A percentile compares a stretch with the other conserved stretches of the same genome.
phyloP scores from a whole-genome alignment of 2,888 invertebrate genomes.

The Orthosia incerta region DNA sequence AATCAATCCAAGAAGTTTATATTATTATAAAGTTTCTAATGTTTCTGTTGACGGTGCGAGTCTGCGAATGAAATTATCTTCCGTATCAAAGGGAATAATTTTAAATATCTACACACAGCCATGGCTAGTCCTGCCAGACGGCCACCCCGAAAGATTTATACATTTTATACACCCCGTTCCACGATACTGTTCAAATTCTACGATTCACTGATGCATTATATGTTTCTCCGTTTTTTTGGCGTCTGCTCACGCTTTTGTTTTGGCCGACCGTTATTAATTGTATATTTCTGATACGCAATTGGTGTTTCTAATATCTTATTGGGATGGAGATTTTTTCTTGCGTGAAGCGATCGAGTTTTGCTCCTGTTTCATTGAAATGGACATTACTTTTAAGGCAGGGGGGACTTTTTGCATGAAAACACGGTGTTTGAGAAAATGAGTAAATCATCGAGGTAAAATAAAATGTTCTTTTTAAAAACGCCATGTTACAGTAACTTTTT shows the following conservation, averaged over 20 bases:
- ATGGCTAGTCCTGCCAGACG: constrained; percentile 84
- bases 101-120: constrained; percentile 89
- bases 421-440: constrained; percentile 41
- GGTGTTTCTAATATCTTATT: constrained; percentile 66
- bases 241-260: constrained; percentile 85
- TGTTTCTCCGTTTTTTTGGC: constrained; percentile 83
- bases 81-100: constrained; percentile 91
- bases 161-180: constrained; percentile 73
- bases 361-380: constrained; percentile 52
- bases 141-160: constrained; percentile 88
- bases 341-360: constrained; percentile 57
- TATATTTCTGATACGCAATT: constrained; percentile 73
- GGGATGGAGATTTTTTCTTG: constrained; percentile 53
- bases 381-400: constrained; percentile 51
- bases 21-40: constrained; percentile 30
- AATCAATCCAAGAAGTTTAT: constrained; percentile 25
- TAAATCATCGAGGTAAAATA: constrained; percentile 24
- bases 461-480: neutral
- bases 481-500: constrained; percentile 10
- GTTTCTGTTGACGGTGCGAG: constrained; percentile 82
- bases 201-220: constrained; percentile 86
- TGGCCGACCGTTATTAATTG: constrained; percentile 78
- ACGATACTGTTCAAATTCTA: constrained; percentile 84
- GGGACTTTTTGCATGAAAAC: constrained; percentile 37
- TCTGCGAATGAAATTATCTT: constrained; percentile 89